Percentiles rank a stretch among this genome's conserved stretches.
phyloP scores from a whole-genome alignment of 2,888 invertebrate genomes.

The Tillus elongatus region DNA sequence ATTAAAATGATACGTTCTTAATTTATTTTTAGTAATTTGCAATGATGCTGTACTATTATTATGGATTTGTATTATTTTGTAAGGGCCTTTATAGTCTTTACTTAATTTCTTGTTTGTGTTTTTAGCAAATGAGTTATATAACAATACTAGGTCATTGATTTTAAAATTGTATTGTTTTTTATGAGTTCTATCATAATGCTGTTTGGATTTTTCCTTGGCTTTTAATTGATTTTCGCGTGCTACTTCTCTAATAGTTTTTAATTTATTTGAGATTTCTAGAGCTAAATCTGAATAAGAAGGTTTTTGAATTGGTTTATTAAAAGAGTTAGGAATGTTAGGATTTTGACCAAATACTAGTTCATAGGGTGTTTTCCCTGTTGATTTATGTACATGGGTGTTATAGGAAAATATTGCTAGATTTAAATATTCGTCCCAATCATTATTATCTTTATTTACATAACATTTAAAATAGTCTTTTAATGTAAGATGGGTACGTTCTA shows the following conservation, averaged over 20 bases:
- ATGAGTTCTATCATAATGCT: slow-evolving; percentile 1
- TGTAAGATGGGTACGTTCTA: slow-evolving; percentile 5
- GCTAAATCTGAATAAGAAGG: slow-evolving; percentile 1
- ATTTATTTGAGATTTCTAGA: not conserved
- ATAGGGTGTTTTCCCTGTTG: slow-evolving; percentile 1
- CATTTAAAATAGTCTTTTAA: slow-evolving; percentile 5
- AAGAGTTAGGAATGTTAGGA: slow-evolving; percentile 1
- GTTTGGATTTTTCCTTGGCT: not conserved
- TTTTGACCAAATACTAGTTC: slow-evolving; percentile 1
- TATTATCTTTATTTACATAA: not conserved
- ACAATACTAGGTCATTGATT: not conserved
- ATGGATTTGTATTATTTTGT: not conserved
- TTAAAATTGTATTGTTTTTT: not conserved
- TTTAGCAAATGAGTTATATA: slow-evolving; percentile 1
- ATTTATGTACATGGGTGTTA: not conserved
- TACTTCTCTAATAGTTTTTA: not conserved
- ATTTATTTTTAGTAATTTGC: not conserved
- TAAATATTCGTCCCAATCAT: not conserved
- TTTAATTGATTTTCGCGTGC: not conserved
- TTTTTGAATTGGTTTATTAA: not conserved
- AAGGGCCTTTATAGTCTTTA: slow-evolving; percentile 1
- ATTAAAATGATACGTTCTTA: not conserved
- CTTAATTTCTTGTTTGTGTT: slow-evolving; percentile 1
- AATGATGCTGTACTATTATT: not conserved
- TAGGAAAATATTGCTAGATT: slow-evolving; percentile 2